Conservation (phyloP, 2,888 invertebrate genomes). For the Tromatobia lineatoria region DNA sequence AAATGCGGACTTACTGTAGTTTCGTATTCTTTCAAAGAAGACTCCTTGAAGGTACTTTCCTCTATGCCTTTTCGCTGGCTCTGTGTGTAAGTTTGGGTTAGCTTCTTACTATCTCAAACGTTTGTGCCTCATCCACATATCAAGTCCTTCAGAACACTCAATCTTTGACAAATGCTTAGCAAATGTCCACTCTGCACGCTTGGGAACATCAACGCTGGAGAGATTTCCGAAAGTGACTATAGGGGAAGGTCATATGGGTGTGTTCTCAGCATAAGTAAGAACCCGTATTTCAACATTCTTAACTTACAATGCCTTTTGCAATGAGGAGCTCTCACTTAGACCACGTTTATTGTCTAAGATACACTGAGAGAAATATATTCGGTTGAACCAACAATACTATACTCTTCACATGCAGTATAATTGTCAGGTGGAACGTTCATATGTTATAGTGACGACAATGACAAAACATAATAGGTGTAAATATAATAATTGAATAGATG, state of each 20-base stretch:
- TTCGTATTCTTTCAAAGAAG: background rate
- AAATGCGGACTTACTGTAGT: constrained; percentile 10
- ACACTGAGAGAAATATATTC: too few relatives aligned
- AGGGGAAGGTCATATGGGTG: background rate
- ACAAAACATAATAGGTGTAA: too few relatives aligned
- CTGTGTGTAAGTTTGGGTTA: background rate
- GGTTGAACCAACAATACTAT: too few relatives aligned
- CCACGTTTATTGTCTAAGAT: too few relatives aligned
- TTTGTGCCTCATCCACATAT: background rate
- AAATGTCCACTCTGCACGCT: background rate
- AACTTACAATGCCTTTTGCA: too few relatives aligned
- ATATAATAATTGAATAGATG: too few relatives aligned
- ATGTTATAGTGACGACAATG: too few relatives aligned
- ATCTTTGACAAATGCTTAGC: constrained; percentile 26
- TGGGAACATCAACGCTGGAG: background rate
- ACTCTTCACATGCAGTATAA: too few relatives aligned
- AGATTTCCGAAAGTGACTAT: background rate
- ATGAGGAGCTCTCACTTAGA: too few relatives aligned
- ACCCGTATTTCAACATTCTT: background rate
- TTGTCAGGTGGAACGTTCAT: too few relatives aligned
- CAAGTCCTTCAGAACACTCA: background rate
- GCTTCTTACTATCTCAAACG: background rate
- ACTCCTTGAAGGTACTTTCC: background rate
- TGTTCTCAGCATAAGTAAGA: background rate
- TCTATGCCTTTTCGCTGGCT: background rate